Conservation (phyloP, 37 sponge, comb jelly and placozoan species). For the Halisarca cf. caerulea region DNA sequence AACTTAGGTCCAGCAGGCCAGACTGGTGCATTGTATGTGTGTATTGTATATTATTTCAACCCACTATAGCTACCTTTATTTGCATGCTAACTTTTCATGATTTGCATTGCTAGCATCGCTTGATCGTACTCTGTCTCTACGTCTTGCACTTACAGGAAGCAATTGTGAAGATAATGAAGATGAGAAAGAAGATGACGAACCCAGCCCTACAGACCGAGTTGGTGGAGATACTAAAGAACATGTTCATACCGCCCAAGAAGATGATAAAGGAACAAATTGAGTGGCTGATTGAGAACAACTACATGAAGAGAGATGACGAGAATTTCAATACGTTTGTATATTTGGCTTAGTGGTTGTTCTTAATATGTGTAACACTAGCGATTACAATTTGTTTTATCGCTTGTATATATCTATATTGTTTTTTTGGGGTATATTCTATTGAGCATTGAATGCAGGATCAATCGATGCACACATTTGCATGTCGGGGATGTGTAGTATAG, state of each 20-base stretch:
- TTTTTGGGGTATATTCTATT: no score
- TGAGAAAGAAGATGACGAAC: conserved; percentile 81
- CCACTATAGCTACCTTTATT: no score
- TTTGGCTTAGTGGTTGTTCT: conserved; percentile 59
- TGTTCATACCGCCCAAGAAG: conserved; percentile 94
- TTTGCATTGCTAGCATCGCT: background rate
- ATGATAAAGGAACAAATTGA: conserved; percentile 98
- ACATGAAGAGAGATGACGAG: conserved; percentile 91
- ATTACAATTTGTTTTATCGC: no score
- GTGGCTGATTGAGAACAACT: conserved; percentile 92
- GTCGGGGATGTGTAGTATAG: no score
- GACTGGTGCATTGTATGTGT: no score
- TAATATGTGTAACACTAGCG: background rate
- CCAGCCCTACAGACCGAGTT: conserved; percentile 91
- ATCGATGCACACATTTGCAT: no score
- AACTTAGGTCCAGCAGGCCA: no score
- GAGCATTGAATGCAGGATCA: no score
- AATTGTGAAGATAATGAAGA: conserved; percentile 95
- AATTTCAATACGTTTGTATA: conserved; percentile 83
- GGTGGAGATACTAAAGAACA: conserved; percentile 94
- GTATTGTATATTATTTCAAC: no score
- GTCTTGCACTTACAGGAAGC: conserved; percentile 65
- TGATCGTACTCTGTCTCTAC: background rate
- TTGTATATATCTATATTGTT: no score
- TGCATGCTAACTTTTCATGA: background rate